phyloP scores from a whole-genome alignment of 2,113 vertebrate species.

The Leucosticte australis region DNA sequence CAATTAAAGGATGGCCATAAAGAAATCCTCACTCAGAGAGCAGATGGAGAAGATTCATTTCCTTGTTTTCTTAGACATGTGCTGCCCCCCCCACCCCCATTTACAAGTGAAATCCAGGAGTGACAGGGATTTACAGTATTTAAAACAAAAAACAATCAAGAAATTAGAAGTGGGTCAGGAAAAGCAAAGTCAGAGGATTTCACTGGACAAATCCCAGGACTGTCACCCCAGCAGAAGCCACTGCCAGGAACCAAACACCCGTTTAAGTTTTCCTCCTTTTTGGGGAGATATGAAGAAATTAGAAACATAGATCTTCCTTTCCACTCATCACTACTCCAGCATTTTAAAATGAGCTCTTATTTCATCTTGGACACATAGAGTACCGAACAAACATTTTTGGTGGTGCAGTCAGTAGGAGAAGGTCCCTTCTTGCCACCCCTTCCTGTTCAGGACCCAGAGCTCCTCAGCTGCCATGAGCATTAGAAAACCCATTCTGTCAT shows the following conservation, averaged over 20 bases:
- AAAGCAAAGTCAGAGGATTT: background rate
- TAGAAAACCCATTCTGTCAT: background rate
- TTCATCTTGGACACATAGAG: background rate
- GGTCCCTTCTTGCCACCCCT: background rate
- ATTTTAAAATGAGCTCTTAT: background rate
- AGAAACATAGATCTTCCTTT: background rate
- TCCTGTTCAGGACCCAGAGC: background rate
- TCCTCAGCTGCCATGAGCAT: background rate
- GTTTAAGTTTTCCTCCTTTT: background rate
- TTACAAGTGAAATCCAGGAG: background rate
- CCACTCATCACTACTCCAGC: background rate
- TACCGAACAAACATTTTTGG: background rate
- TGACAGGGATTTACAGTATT: background rate
- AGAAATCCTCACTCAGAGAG: background rate
- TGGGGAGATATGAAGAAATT: background rate
- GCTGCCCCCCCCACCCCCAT: fast-evolving
- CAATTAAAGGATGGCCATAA: background rate
- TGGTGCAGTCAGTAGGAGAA: background rate
- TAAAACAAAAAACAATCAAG: background rate
- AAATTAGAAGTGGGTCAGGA: background rate
- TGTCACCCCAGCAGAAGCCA: background rate
- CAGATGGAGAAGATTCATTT: background rate
- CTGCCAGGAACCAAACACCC: background rate
- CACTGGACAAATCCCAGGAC: background rate
- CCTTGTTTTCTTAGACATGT: background rate